These are phyloP conservation scores for Stomatorhinus walkeri DNA, from an alignment of 2,797 vertebrate species.

Conservation along the genomic window DNA sequence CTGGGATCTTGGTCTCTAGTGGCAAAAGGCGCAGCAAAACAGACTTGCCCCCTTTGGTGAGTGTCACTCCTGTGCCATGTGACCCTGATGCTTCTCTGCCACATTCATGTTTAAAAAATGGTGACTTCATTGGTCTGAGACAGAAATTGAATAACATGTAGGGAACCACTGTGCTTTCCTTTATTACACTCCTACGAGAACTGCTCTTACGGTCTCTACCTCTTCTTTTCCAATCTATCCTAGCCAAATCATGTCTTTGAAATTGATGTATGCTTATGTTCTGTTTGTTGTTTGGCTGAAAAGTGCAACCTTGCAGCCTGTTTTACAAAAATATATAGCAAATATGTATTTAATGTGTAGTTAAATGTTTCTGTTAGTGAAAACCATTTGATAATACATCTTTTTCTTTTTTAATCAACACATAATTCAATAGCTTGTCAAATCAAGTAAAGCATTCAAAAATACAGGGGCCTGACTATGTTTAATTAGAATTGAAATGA, in stretches of 20 bases:
- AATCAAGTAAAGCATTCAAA: background rate
- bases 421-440: background rate
- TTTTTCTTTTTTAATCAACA: background rate
- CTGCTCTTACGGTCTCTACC: background rate
- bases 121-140: background rate
- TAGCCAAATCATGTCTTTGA: background rate
- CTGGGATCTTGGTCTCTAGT: background rate
- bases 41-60: background rate
- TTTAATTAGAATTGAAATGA: constrained; percentile 1
- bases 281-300: background rate
- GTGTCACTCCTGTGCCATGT: background rate
- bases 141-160: background rate
- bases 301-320: background rate
- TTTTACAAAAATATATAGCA: background rate
- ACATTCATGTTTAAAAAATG: background rate
- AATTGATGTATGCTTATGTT: background rate
- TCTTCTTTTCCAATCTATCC: background rate
- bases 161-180: background rate
- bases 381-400: background rate
- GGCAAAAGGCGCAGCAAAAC: background rate
- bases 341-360: background rate
- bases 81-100: background rate
- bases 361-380: background rate
- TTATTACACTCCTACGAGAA: background rate
- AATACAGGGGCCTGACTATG: background rate